Evolutionary conservation across 2,888 invertebrate species (phyloP).

Genomic region (Nasonovia ribisnigri): DNA sequence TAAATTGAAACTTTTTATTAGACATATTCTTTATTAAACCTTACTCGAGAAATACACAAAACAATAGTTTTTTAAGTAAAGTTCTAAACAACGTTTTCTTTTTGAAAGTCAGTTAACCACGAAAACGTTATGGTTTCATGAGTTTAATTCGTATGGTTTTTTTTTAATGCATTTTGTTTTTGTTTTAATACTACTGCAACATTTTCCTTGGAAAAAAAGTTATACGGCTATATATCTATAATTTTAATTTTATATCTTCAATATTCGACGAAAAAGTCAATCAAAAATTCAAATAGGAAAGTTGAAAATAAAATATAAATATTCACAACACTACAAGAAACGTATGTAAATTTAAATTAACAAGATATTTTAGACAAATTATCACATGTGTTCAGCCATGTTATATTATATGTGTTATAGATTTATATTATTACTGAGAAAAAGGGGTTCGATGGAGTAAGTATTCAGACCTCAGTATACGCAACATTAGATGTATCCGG

Average conservation of each 20-base stretch:
- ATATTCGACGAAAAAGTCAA: not conserved
- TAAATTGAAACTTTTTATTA: not conserved
- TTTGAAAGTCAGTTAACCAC: not conserved
- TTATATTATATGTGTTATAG: not conserved
- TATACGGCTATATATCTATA: not conserved
- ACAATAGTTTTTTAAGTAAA: conserved; percentile 5
- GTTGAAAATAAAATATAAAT: not conserved
- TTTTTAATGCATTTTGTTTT: not conserved
- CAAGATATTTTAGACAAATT: not conserved
- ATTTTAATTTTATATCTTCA: not conserved
- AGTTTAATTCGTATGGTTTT: not conserved
- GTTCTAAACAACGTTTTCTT: not conserved
- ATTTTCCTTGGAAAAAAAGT: not conserved
- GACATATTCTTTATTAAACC: not conserved
- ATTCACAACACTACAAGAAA: not conserved
- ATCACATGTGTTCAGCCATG: not conserved
- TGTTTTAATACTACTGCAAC: not conserved
- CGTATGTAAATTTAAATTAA: not conserved
- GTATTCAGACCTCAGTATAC: not conserved
- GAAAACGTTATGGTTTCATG: not conserved
- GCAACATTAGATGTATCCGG: not conserved
- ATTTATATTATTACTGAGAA: conserved; percentile 4
- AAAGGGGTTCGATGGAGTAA: not conserved
- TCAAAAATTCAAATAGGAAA: not conserved
- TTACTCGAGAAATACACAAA: not conserved